Evolutionary conservation across 2,888 invertebrate genomes (phyloP).

Genomic region (Trachelus stipa): DNA sequence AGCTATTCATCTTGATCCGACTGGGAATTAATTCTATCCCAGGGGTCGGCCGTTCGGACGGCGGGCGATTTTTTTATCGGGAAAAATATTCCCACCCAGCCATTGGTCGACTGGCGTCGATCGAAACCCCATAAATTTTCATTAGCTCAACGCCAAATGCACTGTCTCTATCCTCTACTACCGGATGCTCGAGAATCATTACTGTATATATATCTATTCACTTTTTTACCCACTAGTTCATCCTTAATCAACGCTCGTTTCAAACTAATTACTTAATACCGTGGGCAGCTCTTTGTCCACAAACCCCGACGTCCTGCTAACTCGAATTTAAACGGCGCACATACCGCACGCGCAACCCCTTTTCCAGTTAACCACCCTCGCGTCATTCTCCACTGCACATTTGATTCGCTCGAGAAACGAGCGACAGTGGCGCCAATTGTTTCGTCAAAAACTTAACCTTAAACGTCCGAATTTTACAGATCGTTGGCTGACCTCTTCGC

Average conservation of each 20-base stretch:
- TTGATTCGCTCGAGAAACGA: neutral
- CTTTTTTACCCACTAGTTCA: neutral
- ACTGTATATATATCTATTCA: neutral
- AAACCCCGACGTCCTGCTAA: constrained; percentile 42
- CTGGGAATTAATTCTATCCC: neutral
- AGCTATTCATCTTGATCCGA: neutral
- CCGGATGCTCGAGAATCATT: neutral
- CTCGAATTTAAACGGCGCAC: constrained; percentile 50
- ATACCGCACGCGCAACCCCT: constrained; percentile 13
- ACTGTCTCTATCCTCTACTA: neutral
- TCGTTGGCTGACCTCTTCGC: too few species aligned
- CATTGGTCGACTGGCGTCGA: constrained; percentile 31
- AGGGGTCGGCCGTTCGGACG: neutral
- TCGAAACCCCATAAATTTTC: constrained; percentile 36
- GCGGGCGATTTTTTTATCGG: neutral
- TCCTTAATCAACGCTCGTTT: constrained; percentile 54
- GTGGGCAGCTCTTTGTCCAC: constrained; percentile 47
- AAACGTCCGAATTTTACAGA: neutral
- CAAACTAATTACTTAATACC: constrained; percentile 55
- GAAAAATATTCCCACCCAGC: constrained; percentile 19
- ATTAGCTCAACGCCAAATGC: constrained; percentile 26
- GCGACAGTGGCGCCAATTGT: neutral
- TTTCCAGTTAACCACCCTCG: neutral
- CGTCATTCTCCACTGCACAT: neutral
- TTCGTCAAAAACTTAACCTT: neutral